Base-by-base conservation (phyloP, 2,888 invertebrate genomes). In the Leucania comma region DNA sequence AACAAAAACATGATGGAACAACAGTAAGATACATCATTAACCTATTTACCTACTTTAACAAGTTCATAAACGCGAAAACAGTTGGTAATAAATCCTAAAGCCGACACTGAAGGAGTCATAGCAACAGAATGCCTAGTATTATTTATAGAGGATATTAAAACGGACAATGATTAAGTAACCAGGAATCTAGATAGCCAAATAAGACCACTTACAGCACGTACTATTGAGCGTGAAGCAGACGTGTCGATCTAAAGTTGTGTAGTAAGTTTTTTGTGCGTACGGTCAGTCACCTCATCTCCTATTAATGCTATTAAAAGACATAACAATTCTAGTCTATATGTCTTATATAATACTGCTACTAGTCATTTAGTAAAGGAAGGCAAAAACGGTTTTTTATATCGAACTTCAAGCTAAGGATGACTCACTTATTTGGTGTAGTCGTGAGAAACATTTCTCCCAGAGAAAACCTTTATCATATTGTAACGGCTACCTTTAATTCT, bases 281-380 rank as follows among this genome's bases (percentile, higher is more conserved):
- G 89, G 89, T 86, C 89, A 84, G 59, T 89, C 81, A 89, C 89
- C 90, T 78, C 73, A 73, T 68, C 65, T 82, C 70, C 81, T 88
- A 86, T 85, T 85, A 83, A 85, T 86, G 84, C 80, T 81, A 84
- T 76, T 72, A 81, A 81, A 83, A 86, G 72, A 80, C 78, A 82
- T 80, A 79, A 82, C 76, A 84, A 83, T 77, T 87, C 79, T 83
- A 75, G 59, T 66, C 51, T 60, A 56, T 66, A 10, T 74, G 68
- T 74, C 68, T 72, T 67, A 62, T 66, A 67, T 68, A 70, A 60
- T 32, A 68, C 48, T 58, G 68, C 63, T 75, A 58, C 65, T 68
- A 63, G 42, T 71, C 10, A 74, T 71, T 72, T 56, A 42, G 32
- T 2, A 3, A 35, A 14, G 0, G 53, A 51, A 68, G 54, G 24